These are phyloP conservation scores for Triplophysa tibetana DNA, from an alignment of 2,113 vertebrate species.

Conservation along the genomic window DNA sequence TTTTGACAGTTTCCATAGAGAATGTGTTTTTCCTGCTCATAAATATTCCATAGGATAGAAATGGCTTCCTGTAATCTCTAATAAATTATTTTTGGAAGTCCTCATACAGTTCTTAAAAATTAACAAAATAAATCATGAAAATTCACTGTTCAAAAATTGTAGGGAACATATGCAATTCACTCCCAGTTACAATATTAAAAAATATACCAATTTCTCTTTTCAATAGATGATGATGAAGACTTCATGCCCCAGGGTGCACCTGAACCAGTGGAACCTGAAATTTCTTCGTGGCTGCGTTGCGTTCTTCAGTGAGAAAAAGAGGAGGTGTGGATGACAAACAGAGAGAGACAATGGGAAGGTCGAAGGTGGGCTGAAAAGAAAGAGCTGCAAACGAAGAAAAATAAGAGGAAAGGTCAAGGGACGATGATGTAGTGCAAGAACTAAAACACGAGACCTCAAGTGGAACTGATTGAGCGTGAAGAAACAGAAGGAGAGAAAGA, in stretches of 20 bases:
- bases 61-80: too few relatives aligned
- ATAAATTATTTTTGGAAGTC: too few relatives aligned
- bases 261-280: conserved; percentile 52
- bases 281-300: conserved; percentile 70
- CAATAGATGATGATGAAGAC: conserved; percentile 50
- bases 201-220: background rate
- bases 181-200: background rate
- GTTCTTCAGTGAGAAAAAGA: conserved; percentile 68
- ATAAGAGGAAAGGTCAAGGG: conserved; percentile 65
- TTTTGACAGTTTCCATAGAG: too few relatives aligned
- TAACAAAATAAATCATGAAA: too few relatives aligned
- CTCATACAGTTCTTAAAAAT: too few relatives aligned
- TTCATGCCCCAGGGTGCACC: conserved; percentile 25
- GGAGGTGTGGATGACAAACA: conserved; percentile 36
- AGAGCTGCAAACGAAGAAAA: conserved; percentile 64
- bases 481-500: conserved; percentile 55
- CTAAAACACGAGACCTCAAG: conserved; percentile 55
- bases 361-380: conserved; percentile 35
- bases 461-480: conserved; percentile 41
- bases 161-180: background rate
- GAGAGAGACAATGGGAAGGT: conserved; percentile 57
- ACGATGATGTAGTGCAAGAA: conserved; percentile 65
- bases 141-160: too few relatives aligned
- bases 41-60: too few relatives aligned
- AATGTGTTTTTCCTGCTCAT: too few relatives aligned